Conservation (phyloP, 1,140 invertebrate species). For the Drosophila neocordata region DNA sequence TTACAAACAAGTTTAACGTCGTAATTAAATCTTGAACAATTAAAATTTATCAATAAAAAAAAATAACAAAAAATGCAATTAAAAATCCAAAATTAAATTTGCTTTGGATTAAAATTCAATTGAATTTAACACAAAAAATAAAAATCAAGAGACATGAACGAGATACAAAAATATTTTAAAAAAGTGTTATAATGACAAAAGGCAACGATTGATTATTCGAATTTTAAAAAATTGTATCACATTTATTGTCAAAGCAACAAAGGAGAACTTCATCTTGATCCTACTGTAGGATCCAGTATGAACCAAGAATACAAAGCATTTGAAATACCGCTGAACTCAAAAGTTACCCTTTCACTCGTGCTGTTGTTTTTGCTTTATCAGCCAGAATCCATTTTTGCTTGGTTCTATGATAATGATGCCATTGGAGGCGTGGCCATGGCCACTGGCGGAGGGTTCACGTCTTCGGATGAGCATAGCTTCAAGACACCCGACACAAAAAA, state of each 20-base stretch:
- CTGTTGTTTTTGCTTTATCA: slow-evolving; percentile 36
- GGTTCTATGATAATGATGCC: slow-evolving; percentile 58
- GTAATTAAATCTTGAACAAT: slow-evolving; percentile 16
- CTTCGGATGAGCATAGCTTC: slow-evolving; percentile 66
- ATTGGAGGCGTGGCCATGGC: slow-evolving; percentile 40
- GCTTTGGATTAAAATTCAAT: slow-evolving; percentile 31
- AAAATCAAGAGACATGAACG: slow-evolving; percentile 1
- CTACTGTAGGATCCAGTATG: slow-evolving; percentile 1
- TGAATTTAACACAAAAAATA: slow-evolving; percentile 28
- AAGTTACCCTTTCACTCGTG: slow-evolving; percentile 37
- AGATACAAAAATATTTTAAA: slow-evolving; percentile 1
- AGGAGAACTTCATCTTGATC: not conserved
- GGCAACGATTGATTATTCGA: slow-evolving; percentile 32
- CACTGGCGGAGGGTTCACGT: slow-evolving; percentile 19
- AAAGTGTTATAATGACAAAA: not conserved
- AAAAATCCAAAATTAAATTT: slow-evolving; percentile 33
- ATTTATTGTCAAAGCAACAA: not conserved
- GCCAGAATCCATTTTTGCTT: slow-evolving; percentile 31
- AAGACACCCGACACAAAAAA: slow-evolving; percentile 64
- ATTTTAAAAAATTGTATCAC: not conserved
- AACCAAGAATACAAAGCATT: not conserved
- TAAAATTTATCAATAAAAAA: slow-evolving; percentile 8
- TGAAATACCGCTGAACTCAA: slow-evolving; percentile 19
- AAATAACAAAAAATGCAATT: slow-evolving; percentile 6
- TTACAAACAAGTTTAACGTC: slow-evolving; percentile 7